phyloP scores from a whole-genome alignment of 2,797 vertebrate species.

The Cossypha dichroa region DNA sequence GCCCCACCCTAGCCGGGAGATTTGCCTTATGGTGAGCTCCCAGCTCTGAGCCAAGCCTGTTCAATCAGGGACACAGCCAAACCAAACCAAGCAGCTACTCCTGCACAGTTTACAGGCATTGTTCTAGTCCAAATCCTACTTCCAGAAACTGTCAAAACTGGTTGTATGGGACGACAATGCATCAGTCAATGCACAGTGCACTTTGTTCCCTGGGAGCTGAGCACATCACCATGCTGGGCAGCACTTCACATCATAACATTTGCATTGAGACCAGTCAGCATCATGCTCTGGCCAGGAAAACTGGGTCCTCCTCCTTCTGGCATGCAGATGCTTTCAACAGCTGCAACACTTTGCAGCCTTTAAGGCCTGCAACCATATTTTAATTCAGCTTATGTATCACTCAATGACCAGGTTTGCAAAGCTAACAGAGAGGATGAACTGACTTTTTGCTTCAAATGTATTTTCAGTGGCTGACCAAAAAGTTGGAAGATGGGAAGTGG shows the following conservation, averaged over 20 bases:
- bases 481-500: background rate
- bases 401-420: rapidly evolving
- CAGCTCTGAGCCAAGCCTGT: background rate
- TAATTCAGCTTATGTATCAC: background rate
- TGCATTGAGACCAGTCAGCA: background rate
- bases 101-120: rapidly evolving
- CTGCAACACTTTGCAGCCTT: background rate
- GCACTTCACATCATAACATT: rapidly evolving
- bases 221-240: background rate
- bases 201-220: rapidly evolving
- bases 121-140: background rate
- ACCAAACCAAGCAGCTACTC: background rate
- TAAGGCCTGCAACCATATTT: background rate
- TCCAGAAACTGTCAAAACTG: background rate
- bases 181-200: background rate
- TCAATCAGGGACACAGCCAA: background rate
- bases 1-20: background rate
- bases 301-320: background rate
- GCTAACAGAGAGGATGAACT: background rate
- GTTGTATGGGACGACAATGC: background rate
- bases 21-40: background rate
- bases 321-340: background rate
- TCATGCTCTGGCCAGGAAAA: background rate
- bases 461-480: background rate
- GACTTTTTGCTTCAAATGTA: background rate